Evolutionary conservation across 2,113 vertebrate genomes (phyloP).

Genomic region (Hippocampus abdominalis): DNA sequence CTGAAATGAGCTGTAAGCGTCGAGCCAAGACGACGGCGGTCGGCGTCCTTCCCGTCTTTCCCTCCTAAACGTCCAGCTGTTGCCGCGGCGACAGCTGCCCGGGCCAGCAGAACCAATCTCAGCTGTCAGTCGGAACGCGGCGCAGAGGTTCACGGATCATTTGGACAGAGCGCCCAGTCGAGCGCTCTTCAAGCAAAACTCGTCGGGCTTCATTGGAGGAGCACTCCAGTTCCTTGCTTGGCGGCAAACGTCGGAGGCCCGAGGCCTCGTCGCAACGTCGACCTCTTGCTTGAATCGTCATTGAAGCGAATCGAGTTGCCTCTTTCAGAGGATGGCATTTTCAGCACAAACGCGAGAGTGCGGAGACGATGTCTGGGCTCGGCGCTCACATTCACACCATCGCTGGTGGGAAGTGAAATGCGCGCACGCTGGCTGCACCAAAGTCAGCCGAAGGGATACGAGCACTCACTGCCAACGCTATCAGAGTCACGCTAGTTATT

Average conservation of each 20-base stretch:
- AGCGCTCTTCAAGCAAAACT: neutral
- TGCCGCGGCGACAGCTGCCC: constrained; percentile 66
- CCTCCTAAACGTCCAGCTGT: constrained; percentile 74
- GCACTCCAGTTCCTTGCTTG: too few species aligned
- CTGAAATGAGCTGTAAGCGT: constrained; percentile 44
- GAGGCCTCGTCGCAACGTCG: neutral
- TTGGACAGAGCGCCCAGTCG: constrained; percentile 5
- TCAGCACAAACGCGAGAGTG: constrained; percentile 16
- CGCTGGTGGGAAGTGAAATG: too few species aligned
- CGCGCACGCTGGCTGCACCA: too few species aligned
- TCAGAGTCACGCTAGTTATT: too few species aligned
- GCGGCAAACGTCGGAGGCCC: neutral
- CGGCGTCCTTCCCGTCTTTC: constrained; percentile 45
- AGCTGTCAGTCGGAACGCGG: constrained; percentile 60
- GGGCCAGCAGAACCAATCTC: constrained; percentile 63
- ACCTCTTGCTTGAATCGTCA: neutral
- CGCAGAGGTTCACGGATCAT: constrained; percentile 38
- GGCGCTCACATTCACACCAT: too few species aligned
- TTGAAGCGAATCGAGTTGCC: neutral
- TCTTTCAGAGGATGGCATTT: constrained; percentile 31
- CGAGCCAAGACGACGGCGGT: constrained; percentile 48
- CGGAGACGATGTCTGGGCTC: too few species aligned
- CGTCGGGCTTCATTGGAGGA: neutral
- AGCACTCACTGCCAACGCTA: too few species aligned
- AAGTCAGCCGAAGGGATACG: too few species aligned